Evolutionary conservation across 2,888 invertebrate genomes (phyloP), one percentile per base, ranked within the genome.

Genomic region (Carpatolechia fugitivella): DNA sequence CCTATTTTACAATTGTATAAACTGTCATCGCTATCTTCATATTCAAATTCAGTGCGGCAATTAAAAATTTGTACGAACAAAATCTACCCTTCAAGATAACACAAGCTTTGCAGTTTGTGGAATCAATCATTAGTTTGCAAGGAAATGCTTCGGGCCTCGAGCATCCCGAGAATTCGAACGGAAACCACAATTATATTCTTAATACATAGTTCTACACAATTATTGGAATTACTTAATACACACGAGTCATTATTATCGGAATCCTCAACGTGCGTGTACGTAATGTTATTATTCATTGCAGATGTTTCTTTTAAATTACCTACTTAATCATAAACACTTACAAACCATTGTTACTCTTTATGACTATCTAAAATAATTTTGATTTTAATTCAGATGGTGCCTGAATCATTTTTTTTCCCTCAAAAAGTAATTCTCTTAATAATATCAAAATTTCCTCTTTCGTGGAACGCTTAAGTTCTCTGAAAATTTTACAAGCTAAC

Each of bases 101-200:
- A 24, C 24, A 24, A 4, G n/a, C 24, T 11, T 13, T n/a, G 3
- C 44, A 44, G 24, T 44, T 44, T 44, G 44, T 7, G 29, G 44
- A 44, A 44, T 44, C 44, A 29, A 11, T 44, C 44, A 44, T 44
- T 44, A 44, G n/a, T 44, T 20, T 44, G 44, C 44, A 44, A 44
- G 44, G 44, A 44, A 44, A 44, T 44, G 29, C 44, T 44, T 29
- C 44, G 8, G 20, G 18, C 20, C 18, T 6, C 18, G 13, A 29
- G 7, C 29, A 29, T 24, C 29, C 29, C 44, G 44, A n/a, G 44
- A 13, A 44, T 44, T 29, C 6, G 44, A 29, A 29, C 44, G 44
- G 44, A 44, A 44, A 29, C 44, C 20, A 44, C 29, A 29, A 44
- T 44, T 44, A 44, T 44, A 44, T 44, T 44, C 44, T 44, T 29